Evolutionary conservation across 92 coral and sea anemone genomes (phyloP).

Genomic region (Porites divaricata): DNA sequence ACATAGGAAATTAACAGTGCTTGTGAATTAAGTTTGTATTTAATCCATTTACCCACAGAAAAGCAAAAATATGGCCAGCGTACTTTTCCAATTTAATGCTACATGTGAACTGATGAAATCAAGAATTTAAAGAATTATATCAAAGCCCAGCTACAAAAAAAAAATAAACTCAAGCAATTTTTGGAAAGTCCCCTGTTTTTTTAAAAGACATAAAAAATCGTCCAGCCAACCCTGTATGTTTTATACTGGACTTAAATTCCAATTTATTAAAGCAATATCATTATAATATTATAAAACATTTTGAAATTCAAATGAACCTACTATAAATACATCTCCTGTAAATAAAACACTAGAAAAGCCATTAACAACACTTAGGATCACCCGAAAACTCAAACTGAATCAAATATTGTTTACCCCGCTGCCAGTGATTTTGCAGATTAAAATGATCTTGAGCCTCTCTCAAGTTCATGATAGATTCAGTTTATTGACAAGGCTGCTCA

Average conservation of each 20-base stretch:
- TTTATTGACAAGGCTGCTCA: neutral
- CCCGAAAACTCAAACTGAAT: conserved; percentile 11
- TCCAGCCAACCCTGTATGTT: no score
- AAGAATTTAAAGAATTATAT: no score
- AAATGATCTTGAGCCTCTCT: neutral
- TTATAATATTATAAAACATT: neutral
- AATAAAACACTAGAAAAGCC: conserved; percentile 8
- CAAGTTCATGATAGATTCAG: neutral
- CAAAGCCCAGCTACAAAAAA: no score
- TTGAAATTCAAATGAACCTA: conserved; percentile 10
- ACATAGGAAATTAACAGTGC: no score
- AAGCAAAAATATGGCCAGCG: no score
- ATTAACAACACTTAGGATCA: conserved; percentile 22
- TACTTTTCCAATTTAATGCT: no score
- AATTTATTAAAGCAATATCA: neutral
- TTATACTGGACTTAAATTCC: neutral
- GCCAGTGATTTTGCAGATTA: neutral
- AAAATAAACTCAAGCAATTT: no score
- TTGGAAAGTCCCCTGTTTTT: no score
- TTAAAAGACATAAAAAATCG: no score
- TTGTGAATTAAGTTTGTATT: no score
- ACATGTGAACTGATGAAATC: no score
- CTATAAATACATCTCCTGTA: conserved; percentile 9
- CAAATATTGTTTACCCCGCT: conserved; percentile 5
- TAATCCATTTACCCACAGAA: no score